Evolutionary conservation across 2,888 invertebrate species (phyloP), one percentile per base, ranked within the genome.

Genomic region (Agriotes lineatus): DNA sequence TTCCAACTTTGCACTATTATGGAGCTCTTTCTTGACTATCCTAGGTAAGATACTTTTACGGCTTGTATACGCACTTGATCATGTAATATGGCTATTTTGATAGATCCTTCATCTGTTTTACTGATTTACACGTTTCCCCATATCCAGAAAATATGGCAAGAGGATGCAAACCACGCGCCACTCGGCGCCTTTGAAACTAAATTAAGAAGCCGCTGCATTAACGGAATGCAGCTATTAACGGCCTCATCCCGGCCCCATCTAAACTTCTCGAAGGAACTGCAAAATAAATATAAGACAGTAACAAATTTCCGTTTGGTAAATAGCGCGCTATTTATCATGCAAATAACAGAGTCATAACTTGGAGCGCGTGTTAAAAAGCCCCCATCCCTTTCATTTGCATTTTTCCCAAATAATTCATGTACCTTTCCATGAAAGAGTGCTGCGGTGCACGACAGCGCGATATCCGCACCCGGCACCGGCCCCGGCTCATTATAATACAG

Each of bases 231-330:
- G 44, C 56, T 56, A 56, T 56, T 57, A 57, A 57, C 39, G 57
- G 30, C 18, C 20, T 30, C 59, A 59, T 59, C 52, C 33, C 52
- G 52, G 52, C 18, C 60, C 18, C 35, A 54, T 58, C 52, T 39
- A 22, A 66, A 39, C 33, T 60, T 42, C 54, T 22, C 59, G 54
- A 54, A 60, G 52, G 37, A 69, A 64, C 65, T 69, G 62, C 60
- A 66, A 71, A 71, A 71, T 70, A 70, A 71, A 72, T 69, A 69
- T 71, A 71, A 74, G 71, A 74, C 73, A 73, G 71, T 70, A 75
- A 75, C 77, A 76, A 78, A 77, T 78, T 76, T 78, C 77, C 76
- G 76, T 74, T 73, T 73, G 74, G 72, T 76, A 75, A 75, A 74
- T 72, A 74, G 73, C 67, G 69, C 74, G 67, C 76, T 74, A 76